These are phyloP conservation scores for Lordiphosa collinella DNA, from an alignment of 1,140 invertebrate species.

Conservation along the genomic window DNA sequence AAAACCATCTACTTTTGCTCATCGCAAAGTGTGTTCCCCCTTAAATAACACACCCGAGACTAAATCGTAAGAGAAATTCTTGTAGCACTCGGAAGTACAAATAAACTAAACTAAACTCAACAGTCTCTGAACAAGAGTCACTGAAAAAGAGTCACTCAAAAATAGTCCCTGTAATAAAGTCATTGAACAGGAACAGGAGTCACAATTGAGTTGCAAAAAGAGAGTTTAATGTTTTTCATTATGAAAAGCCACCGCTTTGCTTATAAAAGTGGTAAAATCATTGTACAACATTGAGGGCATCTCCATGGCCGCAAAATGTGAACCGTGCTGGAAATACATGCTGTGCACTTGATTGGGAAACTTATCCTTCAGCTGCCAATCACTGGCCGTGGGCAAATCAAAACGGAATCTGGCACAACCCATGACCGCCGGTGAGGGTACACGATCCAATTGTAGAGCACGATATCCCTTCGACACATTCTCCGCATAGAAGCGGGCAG, in stretches of 20 bases:
- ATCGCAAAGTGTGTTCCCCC: too few relatives aligned
- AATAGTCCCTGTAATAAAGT: too few relatives aligned
- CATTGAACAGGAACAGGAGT: too few relatives aligned
- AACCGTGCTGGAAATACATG: conserved; percentile 84
- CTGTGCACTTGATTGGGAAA: conserved; percentile 84
- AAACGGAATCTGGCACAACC: conserved; percentile 85
- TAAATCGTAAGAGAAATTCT: too few relatives aligned
- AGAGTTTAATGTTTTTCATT: too few relatives aligned
- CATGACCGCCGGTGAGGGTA: conserved; percentile 84
- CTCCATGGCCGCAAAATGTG: conserved; percentile 93
- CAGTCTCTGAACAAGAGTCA: too few relatives aligned
- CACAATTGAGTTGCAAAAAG: too few relatives aligned
- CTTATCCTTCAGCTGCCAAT: conserved; percentile 83
- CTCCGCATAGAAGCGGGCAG: conserved; percentile 88
- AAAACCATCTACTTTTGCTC: too few relatives aligned
- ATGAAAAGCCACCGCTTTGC: conserved; percentile 12
- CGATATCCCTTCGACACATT: conserved; percentile 78
- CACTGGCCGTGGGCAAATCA: conserved; percentile 83
- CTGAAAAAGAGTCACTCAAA: too few relatives aligned
- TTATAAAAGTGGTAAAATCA: conserved; percentile 81
- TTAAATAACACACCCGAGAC: too few relatives aligned
- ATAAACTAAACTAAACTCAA: too few relatives aligned
- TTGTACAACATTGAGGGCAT: conserved; percentile 85
- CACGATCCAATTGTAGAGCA: conserved; percentile 81
- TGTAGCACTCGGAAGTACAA: too few relatives aligned